A percentile compares a stretch with the other conserved stretches of the same genome.
phyloP scores from a whole-genome alignment of 2,113 vertebrate genomes.

The Leucopsar rothschildi region DNA sequence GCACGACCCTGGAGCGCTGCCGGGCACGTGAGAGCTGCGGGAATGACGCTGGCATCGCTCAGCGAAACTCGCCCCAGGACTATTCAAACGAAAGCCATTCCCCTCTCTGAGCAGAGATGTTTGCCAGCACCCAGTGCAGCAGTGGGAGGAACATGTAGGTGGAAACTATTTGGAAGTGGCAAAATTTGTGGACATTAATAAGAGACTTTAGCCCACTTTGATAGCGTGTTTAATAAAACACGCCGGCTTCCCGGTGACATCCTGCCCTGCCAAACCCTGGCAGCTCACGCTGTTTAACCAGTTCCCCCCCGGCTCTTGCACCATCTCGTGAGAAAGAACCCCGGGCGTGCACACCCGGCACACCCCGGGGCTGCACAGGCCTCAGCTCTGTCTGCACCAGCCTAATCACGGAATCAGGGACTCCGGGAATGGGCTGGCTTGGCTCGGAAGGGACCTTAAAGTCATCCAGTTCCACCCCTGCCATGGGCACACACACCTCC shows the following conservation, averaged over 20 bases:
- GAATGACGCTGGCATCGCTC: background rate
- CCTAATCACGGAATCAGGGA: background rate
- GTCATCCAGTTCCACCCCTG: background rate
- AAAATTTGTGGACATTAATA: conserved; percentile 50
- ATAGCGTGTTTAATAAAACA: conserved; percentile 13
- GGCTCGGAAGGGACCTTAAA: background rate
- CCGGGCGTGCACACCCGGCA: background rate
- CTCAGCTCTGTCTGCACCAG: background rate
- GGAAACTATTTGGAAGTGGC: conserved; percentile 57
- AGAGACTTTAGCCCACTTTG: conserved; percentile 38
- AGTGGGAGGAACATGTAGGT: conserved; percentile 41
- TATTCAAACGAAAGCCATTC: conserved; percentile 2
- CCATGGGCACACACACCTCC: background rate
- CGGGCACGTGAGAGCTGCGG: conserved; percentile 5
- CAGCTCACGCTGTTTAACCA: conserved; percentile 30
- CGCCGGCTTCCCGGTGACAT: background rate
- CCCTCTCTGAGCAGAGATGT: background rate
- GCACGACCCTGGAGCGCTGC: background rate
- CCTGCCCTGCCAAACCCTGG: background rate
- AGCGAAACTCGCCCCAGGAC: conserved; percentile 20
- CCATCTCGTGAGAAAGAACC: conserved; percentile 47
- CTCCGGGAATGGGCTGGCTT: background rate
- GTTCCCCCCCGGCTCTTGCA: background rate
- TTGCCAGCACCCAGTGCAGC: background rate
- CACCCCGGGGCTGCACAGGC: background rate